Base-by-base conservation (phyloP, 2,113 vertebrate species). In the Pterocles gutturalis region DNA sequence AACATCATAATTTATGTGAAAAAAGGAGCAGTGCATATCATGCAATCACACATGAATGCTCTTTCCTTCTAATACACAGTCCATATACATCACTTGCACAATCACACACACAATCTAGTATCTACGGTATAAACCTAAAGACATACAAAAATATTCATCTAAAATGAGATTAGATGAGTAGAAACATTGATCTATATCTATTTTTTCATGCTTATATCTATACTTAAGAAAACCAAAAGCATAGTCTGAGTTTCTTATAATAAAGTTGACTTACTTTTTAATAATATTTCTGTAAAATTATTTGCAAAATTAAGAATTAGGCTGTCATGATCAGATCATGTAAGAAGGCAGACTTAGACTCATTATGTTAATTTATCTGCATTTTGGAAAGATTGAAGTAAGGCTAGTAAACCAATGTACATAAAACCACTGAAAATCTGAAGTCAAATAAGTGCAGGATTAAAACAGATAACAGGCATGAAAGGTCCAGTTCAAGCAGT, bases 321-420 rank as follows among this genome's bases (percentile, higher is more conserved):
- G n/a, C 3, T 15, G 14, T n/a, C 77, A 25, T 14, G 38, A 85
- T 46, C 43, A 72, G 66, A 26, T 90, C 21, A 34, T 7, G 9
- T 57, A 80, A 75, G n/a, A 92, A 43, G 64, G 33, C 5, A 31
- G 45, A 57, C 12, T 43, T 46, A 89, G 48, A 70, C 16, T 71
- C 1, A 48, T 21, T 33, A n/a, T 15, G 20, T 45, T 79, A 57
- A 98, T 97, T 6, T 97, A 98, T 96, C 98, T 98, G 91, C 54
- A 98, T 97, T 98, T 97, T 96, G 33, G 14, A 53, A 80, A 84
- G 28, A 82, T 38, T 55, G 94, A 93, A 24, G 92, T 93, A 94
- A 97, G 86, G 4, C 14, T 70, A 65, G 54, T 60, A 92, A 93
- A 77, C 12, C 48, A 88, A 49, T 24, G 10, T 71, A 93, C 60